Conservation (phyloP, 2,888 invertebrate genomes). For the Rambutsinella grinnellia region DNA sequence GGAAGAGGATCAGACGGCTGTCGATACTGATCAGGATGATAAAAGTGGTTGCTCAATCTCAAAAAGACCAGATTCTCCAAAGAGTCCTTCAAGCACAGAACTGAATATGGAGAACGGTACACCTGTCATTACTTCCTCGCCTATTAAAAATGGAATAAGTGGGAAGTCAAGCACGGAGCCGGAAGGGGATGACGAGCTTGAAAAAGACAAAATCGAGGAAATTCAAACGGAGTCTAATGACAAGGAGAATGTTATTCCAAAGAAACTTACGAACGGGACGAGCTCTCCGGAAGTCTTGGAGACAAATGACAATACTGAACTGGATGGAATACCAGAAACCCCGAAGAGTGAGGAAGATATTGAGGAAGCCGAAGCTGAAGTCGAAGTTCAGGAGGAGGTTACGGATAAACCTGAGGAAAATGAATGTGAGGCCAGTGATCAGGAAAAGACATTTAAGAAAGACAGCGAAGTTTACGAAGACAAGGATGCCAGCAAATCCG, state of each 20-base stretch:
- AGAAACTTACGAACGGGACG: conserved; percentile 50
- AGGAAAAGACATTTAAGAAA: conserved; percentile 28
- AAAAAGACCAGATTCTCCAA: conserved; percentile 56
- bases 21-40: conserved; percentile 40
- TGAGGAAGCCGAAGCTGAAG: background rate
- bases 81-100: conserved; percentile 30
- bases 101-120: conserved; percentile 34
- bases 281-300: conserved; percentile 53
- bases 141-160: conserved; percentile 54
- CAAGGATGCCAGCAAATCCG: conserved; percentile 41
- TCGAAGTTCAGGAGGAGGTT: background rate
- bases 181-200: conserved; percentile 24
- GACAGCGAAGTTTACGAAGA: conserved; percentile 17
- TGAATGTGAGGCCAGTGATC: background rate
- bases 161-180: conserved; percentile 64
- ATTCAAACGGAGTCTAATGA: conserved; percentile 7
- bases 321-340: conserved; percentile 51
- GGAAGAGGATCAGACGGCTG: conserved; percentile 29
- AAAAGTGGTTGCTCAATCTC: conserved; percentile 64
- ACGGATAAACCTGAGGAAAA: background rate
- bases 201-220: background rate
- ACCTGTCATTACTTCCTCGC: conserved; percentile 41
- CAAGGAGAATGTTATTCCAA: conserved; percentile 20
- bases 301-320: conserved; percentile 45
- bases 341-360: conserved; percentile 53